Base-by-base conservation (phyloP, 2,888 invertebrate genomes). In the Drosophila cognata region DNA sequence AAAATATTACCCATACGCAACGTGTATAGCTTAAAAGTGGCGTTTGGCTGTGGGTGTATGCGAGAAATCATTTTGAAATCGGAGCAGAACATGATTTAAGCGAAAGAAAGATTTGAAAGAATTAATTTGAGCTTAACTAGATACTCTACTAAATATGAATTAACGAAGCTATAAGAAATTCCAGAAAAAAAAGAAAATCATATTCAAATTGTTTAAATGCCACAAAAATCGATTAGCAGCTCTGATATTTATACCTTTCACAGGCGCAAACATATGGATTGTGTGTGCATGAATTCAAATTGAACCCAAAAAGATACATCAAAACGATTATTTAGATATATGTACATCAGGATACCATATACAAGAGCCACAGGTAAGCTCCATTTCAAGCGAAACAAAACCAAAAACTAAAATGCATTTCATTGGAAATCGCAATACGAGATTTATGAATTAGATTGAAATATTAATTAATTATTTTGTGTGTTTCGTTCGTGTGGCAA, bases 1-100 rank as follows among this genome's bases (percentile, higher is more conserved):
- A 52, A 48, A 62, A 55, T 71, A 71, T 71, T 36, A 71, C 53
- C 63, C 62, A 71, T 71, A 71, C 71, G 69, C 71, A 33, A 29
- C 21, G 70, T 7, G 33, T 21, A 16, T 4, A 16, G 8, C 16
- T 25, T n/a, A 7, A n/a, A 16, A 2, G 28, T 7, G 28, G 21
- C 2, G 4, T 28, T 18, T 16, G 25, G 53, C 18, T 25, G 5
- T 21, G 10, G 5, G 5, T 21, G 10, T 10, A 0, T 38, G 36
- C 11, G 25, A 25, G 46, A 25, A 46, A 16, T 16, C 46, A 21
- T 21, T 53, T 38, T n/a, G 5, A 38, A 67, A 36, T 21, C 28
- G 28, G 28, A 7, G 55, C n/a, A 13, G 16, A 10, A 13, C 38
- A n/a, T 13, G 38, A 38, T 8, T 56, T 13, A 29, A 56, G 36